Evolutionary conservation across 2,888 invertebrate species (phyloP), one percentile per base, ranked within the genome.

Genomic region (Autographa pulchrina): DNA sequence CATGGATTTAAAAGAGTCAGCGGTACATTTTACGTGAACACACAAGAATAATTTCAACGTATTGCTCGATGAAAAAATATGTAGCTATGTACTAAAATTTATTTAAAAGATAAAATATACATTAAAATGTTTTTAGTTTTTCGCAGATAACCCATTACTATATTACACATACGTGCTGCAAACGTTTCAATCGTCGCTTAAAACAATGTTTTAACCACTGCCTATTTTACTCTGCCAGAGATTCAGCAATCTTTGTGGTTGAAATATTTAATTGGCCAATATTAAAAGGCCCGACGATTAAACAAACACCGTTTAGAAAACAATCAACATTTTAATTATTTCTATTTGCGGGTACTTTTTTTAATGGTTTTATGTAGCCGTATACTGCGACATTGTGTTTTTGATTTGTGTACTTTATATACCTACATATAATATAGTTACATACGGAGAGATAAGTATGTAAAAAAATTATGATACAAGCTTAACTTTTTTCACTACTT

Each of bases 1-100:
- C 88, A 86, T 75, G 83, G 77, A 59, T 80, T 80, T 61, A 78
- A 74, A 78, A 73, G 41, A 62, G 48, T 74, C 68, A 66, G 32
- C 58, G 52, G 52, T 62, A 73, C 48, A 67, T 72, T 75, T 70
- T 69, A 66, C 60, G 25, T 63, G 20, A 63, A 65, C 56, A 54
- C 6, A 38, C 16, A 14, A 13, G 3, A 77, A 65, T 43, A 54
- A 0, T 64, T 64, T 52, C 9, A 35, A 31, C 13, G 20, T 5
- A 14, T 48, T n/a, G 38, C 56, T 48, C 8, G 18, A 16, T 32
- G 0, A 31, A 54, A 18, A 16, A 2, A n/a, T 11, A 25, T 31
- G 35, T 18, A 56, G 20, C 54, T 18, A n/a, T 48, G n/a, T 11
- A 54, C 43, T 5, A 7, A 25, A 56, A 8, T 13, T 52, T 59